A percentile compares a stretch with the other conserved stretches of the same genome.
Evolutionary conservation across 2,888 invertebrate species (phyloP).

Genomic region (Drosophila emarginata): DNA sequence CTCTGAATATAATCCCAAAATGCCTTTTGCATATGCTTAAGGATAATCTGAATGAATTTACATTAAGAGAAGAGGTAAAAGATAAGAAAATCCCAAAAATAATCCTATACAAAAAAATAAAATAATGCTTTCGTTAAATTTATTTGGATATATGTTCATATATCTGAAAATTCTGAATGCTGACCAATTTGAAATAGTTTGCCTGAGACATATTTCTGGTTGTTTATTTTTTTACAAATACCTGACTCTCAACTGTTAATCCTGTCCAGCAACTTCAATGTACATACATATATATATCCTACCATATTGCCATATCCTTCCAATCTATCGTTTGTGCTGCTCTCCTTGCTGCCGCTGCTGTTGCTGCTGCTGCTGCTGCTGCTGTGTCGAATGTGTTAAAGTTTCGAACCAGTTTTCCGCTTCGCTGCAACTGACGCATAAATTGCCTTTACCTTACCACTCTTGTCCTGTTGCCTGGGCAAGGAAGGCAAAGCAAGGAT

Average conservation of each 20-base stretch:
- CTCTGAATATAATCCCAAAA: conserved; percentile 2
- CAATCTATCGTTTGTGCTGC: conserved; percentile 20
- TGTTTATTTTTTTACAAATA: neutral
- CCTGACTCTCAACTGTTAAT: conserved; percentile 6
- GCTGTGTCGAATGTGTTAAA: conserved; percentile 51
- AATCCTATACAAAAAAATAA: too few species aligned
- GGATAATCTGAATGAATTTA: conserved; percentile 25
- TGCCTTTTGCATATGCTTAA: conserved; percentile 36
- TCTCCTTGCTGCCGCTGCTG: conserved; percentile 15
- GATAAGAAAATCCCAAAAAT: neutral
- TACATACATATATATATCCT: conserved; percentile 1
- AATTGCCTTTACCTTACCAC: conserved; percentile 51
- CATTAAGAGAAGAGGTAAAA: conserved; percentile 9
- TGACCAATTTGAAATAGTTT: too few species aligned
- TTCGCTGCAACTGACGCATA: conserved; percentile 71
- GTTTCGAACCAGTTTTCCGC: conserved; percentile 73
- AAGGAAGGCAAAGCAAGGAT: too few species aligned
- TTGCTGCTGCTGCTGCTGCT: neutral
- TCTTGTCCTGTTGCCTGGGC: conserved; percentile 3
- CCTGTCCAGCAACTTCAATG: neutral
- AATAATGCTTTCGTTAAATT: too few species aligned
- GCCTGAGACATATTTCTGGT: too few species aligned
- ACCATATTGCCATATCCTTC: too few species aligned
- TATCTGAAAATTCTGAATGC: neutral
- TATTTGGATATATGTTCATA: too few species aligned